Conservation (phyloP, 2,888 invertebrate species). For the Pharmacophagus antenor region DNA sequence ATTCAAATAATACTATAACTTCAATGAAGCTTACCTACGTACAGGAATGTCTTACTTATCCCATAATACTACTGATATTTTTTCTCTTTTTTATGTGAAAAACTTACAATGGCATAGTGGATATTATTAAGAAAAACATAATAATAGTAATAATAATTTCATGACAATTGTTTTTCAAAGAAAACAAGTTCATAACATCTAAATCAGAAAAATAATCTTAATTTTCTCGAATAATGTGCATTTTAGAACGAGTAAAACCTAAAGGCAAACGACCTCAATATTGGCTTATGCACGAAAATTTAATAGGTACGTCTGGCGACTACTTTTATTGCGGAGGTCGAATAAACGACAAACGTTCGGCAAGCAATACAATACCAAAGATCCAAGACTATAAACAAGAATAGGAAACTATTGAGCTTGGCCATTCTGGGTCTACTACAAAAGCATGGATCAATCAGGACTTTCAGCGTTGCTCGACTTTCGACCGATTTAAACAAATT, state of each 20-base stretch:
- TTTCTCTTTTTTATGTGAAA: background rate
- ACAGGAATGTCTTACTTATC: too few relatives aligned
- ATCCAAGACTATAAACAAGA: constrained; percentile 26
- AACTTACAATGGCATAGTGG: background rate
- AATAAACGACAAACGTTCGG: constrained; percentile 15
- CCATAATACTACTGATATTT: background rate
- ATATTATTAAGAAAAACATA: background rate
- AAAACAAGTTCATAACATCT: background rate
- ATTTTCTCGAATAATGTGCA: constrained; percentile 18
- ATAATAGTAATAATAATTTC: background rate
- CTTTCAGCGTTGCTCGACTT: constrained; percentile 1
- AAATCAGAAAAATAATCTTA: background rate
- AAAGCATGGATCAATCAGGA: constrained; percentile 10
- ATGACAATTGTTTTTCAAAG: background rate
- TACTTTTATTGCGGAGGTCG: constrained; percentile 29
- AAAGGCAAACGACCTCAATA: constrained; percentile 24
- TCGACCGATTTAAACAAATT: background rate
- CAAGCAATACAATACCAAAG: constrained; percentile 12
- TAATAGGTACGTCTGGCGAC: constrained; percentile 28
- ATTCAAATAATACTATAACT: background rate
- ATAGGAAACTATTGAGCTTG: constrained; percentile 20
- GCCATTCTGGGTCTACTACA: constrained; percentile 8
- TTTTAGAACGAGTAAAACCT: constrained; percentile 10
- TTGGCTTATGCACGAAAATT: constrained; percentile 22
- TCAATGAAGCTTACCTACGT: background rate